A percentile compares a stretch with the other conserved stretches of the same genome.
Conservation (phyloP, 1,140 invertebrate genomes). For the Carposina sasakii region DNA sequence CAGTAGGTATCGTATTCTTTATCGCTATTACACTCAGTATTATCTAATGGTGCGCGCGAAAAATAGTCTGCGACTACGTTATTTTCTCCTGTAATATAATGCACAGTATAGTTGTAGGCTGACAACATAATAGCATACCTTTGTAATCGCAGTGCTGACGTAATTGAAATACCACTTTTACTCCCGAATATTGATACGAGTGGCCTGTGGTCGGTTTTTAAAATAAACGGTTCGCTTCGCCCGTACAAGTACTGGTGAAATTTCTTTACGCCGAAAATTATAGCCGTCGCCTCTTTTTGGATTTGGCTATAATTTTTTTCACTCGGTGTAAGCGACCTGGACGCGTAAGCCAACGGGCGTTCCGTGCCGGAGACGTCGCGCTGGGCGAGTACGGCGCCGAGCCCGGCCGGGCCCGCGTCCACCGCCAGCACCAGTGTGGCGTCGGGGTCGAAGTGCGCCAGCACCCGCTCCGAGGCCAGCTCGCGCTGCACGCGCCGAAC, state of each 20-base stretch:
- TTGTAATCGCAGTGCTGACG: neutral
- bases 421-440: too few relatives aligned
- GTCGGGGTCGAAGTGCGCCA: too few relatives aligned
- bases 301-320: neutral
- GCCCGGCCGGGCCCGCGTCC: too few relatives aligned
- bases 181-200: neutral
- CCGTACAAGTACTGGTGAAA: constrained; percentile 4
- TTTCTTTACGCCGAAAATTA: neutral
- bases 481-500: too few relatives aligned
- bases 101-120: constrained; percentile 5
- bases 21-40: neutral
- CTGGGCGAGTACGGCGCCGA: too few relatives aligned
- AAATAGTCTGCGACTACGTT: constrained; percentile 1
- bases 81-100: neutral
- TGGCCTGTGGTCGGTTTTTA: constrained; percentile 2
- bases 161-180: neutral
- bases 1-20: neutral
- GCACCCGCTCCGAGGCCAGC: too few relatives aligned
- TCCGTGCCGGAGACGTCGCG: too few relatives aligned
- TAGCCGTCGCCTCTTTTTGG: neutral
- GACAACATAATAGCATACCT: neutral
- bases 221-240: neutral
- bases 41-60: neutral
- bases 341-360: too few relatives aligned
- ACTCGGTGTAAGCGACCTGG: neutral